Evolutionary conservation across 2,888 invertebrate species (phyloP).

Genomic region (Osmoderma eremita): DNA sequence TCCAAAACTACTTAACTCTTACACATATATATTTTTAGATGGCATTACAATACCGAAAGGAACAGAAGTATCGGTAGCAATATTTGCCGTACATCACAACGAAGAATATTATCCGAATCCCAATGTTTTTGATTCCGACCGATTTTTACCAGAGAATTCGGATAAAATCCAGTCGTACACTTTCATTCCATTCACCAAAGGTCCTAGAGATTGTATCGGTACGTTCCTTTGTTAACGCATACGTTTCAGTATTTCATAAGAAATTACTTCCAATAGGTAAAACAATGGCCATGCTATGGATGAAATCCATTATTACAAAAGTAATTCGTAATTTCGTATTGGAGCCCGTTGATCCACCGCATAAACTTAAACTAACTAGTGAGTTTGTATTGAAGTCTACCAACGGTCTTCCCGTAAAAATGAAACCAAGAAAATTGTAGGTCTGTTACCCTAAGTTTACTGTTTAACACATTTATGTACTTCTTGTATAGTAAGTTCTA

Average conservation of each 20-base stretch:
- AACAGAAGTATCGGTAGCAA: slow-evolving; percentile 8
- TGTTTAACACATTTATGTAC: too few species aligned
- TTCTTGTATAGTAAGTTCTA: too few species aligned
- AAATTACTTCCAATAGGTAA: slow-evolving; percentile 21
- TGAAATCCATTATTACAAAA: slow-evolving; percentile 32
- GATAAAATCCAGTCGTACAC: not conserved
- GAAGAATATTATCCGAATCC: slow-evolving; percentile 26
- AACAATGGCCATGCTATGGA: slow-evolving; percentile 29
- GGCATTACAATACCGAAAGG: slow-evolving; percentile 21
- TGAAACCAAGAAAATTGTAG: slow-evolving; percentile 3
- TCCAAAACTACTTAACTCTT: too few species aligned
- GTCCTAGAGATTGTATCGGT: slow-evolving; percentile 39
- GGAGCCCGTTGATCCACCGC: slow-evolving; percentile 20
- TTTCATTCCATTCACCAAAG: slow-evolving; percentile 19
- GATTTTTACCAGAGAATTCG: slow-evolving; percentile 31
- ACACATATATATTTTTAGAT: too few species aligned
- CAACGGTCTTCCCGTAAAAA: slow-evolving; percentile 22
- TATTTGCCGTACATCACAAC: slow-evolving; percentile 17
- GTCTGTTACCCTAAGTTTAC: not conserved
- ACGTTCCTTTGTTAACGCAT: too few species aligned
- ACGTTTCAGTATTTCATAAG: slow-evolving; percentile 1
- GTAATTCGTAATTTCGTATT: slow-evolving; percentile 34
- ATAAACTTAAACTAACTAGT: slow-evolving; percentile 27
- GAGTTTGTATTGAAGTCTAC: slow-evolving; percentile 40
- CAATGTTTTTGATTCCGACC: slow-evolving; percentile 28